Evolutionary conservation across 2,113 vertebrate species (phyloP), one percentile per base, ranked within the genome.

Genomic region (Garra rufa): DNA sequence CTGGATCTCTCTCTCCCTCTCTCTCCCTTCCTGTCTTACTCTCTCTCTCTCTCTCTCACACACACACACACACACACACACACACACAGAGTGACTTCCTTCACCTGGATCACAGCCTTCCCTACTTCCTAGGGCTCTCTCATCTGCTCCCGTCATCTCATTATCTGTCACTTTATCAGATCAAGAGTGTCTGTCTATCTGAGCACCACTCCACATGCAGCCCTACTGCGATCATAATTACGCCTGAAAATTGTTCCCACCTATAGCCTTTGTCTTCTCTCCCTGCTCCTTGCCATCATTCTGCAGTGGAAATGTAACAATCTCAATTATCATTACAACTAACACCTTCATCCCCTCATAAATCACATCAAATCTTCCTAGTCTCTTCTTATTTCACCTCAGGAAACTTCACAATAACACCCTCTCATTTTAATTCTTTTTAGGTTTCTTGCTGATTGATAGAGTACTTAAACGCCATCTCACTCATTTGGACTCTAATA

Each of bases 181-280:
- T 92, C 81, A 93, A 90, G 87, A 84, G 85, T 81, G 87, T 79
- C 76, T 71, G 65, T 83, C 85, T 89, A 87, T 87, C 88, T 82
- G 79, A 21, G 57, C 80, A 9, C 70, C 28, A 75, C 63, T 55
- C 74, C 52, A 70, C 67, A 85, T 83, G 85, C 87, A 13, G 67
- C 84, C 92, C 92, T 81, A 44, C 91, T 89, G 91, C 82, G 91
- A 59, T 85, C 82, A 90, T 93, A 90, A 90, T 91, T 92, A 91
- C 83, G 50, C 3, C 80, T 59, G 70, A 82, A 91, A 91, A 92
- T 91, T 91, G 87, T 85, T 89, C 87, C 80, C 61, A 74, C 87
- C 82, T 86, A 48, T 75, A 89, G 88, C 86, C 88, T 85, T 76
- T 57, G 41, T 82, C 59, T 78, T 44, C 76, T 81, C 76, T 81